Evolutionary conservation across 2,797 vertebrate genomes (phyloP).

Genomic region (Coracias cyanogaster): DNA sequence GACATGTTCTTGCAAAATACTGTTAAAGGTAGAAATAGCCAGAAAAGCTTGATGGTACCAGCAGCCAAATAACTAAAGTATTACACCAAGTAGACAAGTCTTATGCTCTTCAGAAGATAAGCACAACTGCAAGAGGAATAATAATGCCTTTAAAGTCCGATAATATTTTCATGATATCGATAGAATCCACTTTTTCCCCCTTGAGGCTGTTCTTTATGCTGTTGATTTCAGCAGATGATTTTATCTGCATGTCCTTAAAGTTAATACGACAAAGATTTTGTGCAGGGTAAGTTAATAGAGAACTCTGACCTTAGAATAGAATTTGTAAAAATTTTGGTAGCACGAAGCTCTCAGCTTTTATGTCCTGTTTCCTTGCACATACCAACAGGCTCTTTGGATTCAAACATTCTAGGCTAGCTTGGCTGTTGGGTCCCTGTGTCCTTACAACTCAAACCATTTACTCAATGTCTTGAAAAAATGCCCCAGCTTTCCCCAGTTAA

Average conservation of each 20-base stretch:
- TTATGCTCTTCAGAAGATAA: neutral
- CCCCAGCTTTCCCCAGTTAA: neutral
- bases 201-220: neutral
- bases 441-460: neutral
- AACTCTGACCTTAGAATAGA: neutral
- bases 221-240: slow-evolving; percentile 1
- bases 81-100: neutral
- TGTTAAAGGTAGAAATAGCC: neutral
- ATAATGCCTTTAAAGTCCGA: neutral
- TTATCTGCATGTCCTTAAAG: neutral
- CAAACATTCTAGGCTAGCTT: neutral
- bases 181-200: neutral
- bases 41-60: neutral
- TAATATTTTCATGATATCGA: neutral
- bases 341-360: neutral
- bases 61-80: neutral
- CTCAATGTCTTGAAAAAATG: neutral
- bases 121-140: neutral
- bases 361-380: neutral
- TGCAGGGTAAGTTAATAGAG: neutral
- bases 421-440: neutral
- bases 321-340: neutral
- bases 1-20: fast-evolving
- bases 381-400: neutral
- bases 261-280: neutral